Evolutionary conservation across 2,888 invertebrate species (phyloP).

Genomic region (Melinaea menophilus): DNA sequence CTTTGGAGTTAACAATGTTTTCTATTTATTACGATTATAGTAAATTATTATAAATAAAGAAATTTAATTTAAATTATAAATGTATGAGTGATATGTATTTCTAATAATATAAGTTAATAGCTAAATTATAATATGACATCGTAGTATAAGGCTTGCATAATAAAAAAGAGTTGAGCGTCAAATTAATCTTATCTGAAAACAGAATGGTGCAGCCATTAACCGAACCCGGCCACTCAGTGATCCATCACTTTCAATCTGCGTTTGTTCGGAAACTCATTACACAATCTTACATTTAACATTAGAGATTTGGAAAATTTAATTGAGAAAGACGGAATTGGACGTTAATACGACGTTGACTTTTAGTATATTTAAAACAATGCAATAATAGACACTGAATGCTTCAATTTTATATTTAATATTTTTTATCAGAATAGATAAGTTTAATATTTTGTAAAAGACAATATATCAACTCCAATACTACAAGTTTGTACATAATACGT

Average conservation of each 20-base stretch:
- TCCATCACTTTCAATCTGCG: conserved; percentile 45
- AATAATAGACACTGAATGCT: background rate
- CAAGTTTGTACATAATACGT: no score
- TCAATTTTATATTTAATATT: background rate
- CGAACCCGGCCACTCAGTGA: conserved; percentile 33
- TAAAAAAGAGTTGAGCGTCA: conserved; percentile 56
- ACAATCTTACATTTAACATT: conserved; percentile 5
- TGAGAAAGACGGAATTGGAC: background rate
- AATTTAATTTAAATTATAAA: background rate
- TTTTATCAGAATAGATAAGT: background rate
- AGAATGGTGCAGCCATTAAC: conserved; percentile 54
- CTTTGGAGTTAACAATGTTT: no score
- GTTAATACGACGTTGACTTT: background rate
- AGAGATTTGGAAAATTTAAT: background rate
- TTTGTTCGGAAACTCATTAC: conserved; percentile 6
- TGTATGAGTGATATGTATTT: background rate
- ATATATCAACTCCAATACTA: no score
- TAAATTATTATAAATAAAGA: no score
- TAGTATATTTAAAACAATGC: background rate
- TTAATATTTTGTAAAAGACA: no score
- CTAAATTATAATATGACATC: conserved; percentile 17
- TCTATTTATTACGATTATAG: no score
- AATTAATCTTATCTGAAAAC: conserved; percentile 53
- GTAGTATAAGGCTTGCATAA: conserved; percentile 50
- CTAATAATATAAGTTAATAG: background rate